Evolutionary conservation across 2,888 invertebrate genomes (phyloP), one percentile per base, ranked within the genome.

Genomic region (Nycteola revayana): DNA sequence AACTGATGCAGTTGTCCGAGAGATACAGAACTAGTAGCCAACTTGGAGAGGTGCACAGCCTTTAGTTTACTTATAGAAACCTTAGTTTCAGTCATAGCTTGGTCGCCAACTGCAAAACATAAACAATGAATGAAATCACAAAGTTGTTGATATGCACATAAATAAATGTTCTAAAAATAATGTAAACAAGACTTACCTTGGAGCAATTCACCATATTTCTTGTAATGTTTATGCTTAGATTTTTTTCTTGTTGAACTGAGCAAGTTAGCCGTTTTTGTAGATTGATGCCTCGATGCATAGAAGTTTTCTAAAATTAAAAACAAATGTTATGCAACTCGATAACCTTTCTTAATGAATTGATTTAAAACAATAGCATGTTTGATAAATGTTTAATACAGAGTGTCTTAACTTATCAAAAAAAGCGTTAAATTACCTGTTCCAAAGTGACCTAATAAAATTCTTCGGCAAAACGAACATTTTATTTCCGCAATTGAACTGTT

Each of bases 61-160:
- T 90, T 92, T 18, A 95, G 74, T 57, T 92, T 94, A 49, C 90
- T 91, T 7, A 95, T 91, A 9, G 91, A 89, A 1, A 94, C 92
- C 66, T 91, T 93, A 9, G 90, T 91, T 77, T 94, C 92, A 30
- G 82, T 92, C 64, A 92, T 91, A 2, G 87, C 87, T 33, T 85
- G 80, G 27, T 91, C 84, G 18, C 92, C 92, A 36, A 95, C 95
- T 95, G 61, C 37, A 81, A 21, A 34, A 25, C 14, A 14, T 9
- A 9, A 23, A n/a, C 9, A 8, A 3, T 9, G 9, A 14, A 14
- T 14, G 2, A 14, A n/a, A n/a, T n/a, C n/a, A n/a, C n/a, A n/a
- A n/a, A n/a, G 2, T 14, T 3, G 14, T 14, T 14, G 14, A 14
- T 14, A 5, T 2, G 14, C 14, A 14, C 5, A 5, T 14, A 14